Evolutionary conservation across 1,140 invertebrate species (phyloP), one percentile per base, ranked within the genome.

Genomic region (Halyomorpha halys): DNA sequence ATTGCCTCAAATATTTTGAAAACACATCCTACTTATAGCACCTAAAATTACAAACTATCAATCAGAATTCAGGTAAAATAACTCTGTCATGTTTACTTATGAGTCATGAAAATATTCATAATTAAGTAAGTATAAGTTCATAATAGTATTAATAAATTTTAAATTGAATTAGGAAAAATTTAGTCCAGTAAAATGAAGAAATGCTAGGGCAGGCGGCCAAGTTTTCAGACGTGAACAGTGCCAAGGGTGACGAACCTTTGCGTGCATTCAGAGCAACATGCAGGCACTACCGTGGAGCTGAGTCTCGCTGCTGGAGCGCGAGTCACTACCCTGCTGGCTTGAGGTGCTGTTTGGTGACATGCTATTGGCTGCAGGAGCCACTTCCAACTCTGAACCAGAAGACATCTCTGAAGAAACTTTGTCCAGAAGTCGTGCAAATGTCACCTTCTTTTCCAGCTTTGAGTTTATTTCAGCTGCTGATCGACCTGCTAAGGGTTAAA

Each of bases 341-440:
- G 66, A 67, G 0, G 69, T 69, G 19, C 65, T 67, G 65, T 69
- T 67, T 5, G 66, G 65, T 21, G 66, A 66, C 60, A n/a, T 27
- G 18, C 30, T 56, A 44, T 23, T 49, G 30, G 19, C 60, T 44
- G 21, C 23, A 19, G 19, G 21, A 45, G 62, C 30, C 19, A 30
- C 53, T 68, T 83, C 82, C 51, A 82, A 77, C 56, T 85, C 83
- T 0, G 82, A 83, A 27, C 83, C 82, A 15, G 82, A 83, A 67
- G 81, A 83, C 81, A 86, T 85, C 77, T 86, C 84, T 19, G 82
- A 82, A 19, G 83, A 84, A 4, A 87, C 83, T 75, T 83, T 86
- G 69, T 83, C 85, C 23, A 87, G 73, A 30, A 88, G 73, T 66
- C 85, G 77, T 9, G 86, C 86, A 71, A 88, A 88, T 1, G 85